phyloP scores from a whole-genome alignment of 1,140 invertebrate species.

The Rhagoletis zephyria region DNA sequence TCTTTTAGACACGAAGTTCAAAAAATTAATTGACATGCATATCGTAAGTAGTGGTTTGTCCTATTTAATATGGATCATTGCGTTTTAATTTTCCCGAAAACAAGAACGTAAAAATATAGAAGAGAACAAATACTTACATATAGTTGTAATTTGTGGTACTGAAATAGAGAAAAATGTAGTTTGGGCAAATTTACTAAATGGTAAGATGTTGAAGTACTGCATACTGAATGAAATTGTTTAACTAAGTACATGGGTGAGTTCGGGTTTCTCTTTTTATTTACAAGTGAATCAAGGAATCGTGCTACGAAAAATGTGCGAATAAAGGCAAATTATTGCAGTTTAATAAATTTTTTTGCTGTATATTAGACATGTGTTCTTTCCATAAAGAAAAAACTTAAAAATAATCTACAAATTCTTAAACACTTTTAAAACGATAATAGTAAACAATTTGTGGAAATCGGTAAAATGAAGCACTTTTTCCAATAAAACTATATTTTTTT shows the following conservation, averaged over 20 bases:
- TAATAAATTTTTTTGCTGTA: no score
- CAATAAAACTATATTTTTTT: background rate
- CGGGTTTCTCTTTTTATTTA: no score
- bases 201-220: background rate
- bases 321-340: no score
- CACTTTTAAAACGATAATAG: background rate
- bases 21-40: background rate
- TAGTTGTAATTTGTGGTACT: slow-evolving; percentile 25
- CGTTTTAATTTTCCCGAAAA: slow-evolving; percentile 32
- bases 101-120: no score
- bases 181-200: slow-evolving; percentile 12
- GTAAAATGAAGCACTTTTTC: background rate
- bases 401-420: background rate
- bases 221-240: no score
- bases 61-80: slow-evolving; percentile 10
- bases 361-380: no score
- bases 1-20: no score
- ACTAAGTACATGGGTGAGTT: no score
- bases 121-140: slow-evolving; percentile 39
- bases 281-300: no score
- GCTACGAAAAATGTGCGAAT: no score
- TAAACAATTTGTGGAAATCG: background rate
- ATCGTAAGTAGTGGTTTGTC: background rate
- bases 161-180: slow-evolving; percentile 29
- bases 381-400: background rate